These are phyloP conservation scores for Stenotaenia linearis DNA, from an alignment of 2,888 invertebrate species.

Conservation along the genomic window DNA sequence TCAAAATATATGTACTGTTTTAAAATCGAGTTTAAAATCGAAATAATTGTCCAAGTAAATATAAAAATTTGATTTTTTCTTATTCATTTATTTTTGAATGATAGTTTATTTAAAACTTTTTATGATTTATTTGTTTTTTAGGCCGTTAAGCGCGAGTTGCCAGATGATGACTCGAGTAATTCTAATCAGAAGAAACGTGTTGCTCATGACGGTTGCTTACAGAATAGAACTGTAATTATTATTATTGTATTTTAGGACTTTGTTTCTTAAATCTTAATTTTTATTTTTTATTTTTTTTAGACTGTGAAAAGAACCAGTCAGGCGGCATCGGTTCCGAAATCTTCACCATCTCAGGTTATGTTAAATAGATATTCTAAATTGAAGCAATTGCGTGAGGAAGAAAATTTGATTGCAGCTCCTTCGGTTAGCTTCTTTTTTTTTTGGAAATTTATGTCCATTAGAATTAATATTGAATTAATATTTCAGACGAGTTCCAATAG, in stretches of 20 bases:
- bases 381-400: conserved; percentile 31
- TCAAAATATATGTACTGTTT: neutral
- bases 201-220: conserved; percentile 61
- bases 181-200: conserved; percentile 59
- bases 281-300: conserved; percentile 39
- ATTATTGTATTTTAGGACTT: neutral
- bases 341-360: conserved; percentile 36
- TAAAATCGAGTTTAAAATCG: too few species aligned
- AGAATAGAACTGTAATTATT: neutral
- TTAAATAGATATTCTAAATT: conserved; percentile 32
- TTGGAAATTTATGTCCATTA: too few species aligned
- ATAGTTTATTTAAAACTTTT: too few species aligned
- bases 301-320: conserved; percentile 48
- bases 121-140: conserved; percentile 32
- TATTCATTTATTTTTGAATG: too few species aligned
- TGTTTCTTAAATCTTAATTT: too few species aligned
- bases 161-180: neutral
- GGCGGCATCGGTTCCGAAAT: conserved; percentile 21
- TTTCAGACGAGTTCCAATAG: conserved; percentile 28
- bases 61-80: too few species aligned
- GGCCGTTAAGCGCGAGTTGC: conserved; percentile 35
- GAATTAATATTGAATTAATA: neutral
- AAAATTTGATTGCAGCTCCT: neutral
- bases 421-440: neutral
- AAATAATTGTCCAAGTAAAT: too few species aligned